Evolutionary conservation across 2,113 vertebrate genomes (phyloP), one percentile per base, ranked within the genome.

Genomic region (Vicugna pacos): DNA sequence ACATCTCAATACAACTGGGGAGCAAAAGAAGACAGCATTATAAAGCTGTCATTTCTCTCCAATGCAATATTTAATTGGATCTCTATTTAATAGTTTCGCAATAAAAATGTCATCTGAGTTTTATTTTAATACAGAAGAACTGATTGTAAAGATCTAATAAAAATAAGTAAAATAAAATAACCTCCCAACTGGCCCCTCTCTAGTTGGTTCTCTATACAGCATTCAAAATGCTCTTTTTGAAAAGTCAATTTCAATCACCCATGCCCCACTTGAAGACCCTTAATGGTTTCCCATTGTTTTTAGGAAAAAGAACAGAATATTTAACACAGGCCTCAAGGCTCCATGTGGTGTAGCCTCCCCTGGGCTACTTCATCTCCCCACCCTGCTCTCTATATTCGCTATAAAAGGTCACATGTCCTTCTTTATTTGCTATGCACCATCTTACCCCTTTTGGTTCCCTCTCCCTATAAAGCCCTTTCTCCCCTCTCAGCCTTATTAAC

Each of bases 221-320:
- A 60, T 24, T 87, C 92, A 88, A 91, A 96, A 81, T 22, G 4
- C 20, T 56, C 42, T n/a, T 82, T 67, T 50, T 28, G 30, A 72
- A 91, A 87, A 93, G 88, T 82, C 54, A 56, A 32, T 79, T 94
- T 79, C 35, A 65, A 58, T 73, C 15, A 56, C 67, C 42, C 22
- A 26, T 50, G 77, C 60, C 79, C 70, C 56, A 70, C 17, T 5
- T 85, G 73, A 94, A 95, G 90, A 24, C 28, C 28, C 48, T 50
- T 14, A 6, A 19, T 76, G 26, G 52, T 42, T 86, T 94, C 38
- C 89, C 60, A 24, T 72, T 72, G 60, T 70, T 85, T 88, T 94
- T 42, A 70, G 28, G 54, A 50, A 69, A 73, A 91, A 93, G 22
- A 67, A 17, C n/a, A 67, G 56, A 89, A 72, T 26, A 50, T 20